A percentile compares a stretch with the other conserved stretches of the same genome.
Evolutionary conservation across 2,888 invertebrate species (phyloP).

Genomic region (Heliconius erato): DNA sequence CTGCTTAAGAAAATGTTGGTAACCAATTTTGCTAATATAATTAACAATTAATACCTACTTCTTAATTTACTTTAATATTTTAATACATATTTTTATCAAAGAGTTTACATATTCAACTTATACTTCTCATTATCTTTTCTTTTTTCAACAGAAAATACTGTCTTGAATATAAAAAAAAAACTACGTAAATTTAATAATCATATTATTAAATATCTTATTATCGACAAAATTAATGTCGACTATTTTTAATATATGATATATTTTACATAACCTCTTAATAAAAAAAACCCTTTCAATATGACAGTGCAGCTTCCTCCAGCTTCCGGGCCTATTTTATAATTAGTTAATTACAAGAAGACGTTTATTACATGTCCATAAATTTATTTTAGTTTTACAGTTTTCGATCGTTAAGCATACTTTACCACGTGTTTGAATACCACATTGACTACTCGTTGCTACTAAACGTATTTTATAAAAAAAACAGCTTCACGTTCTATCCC

Average conservation of each 20-base stretch:
- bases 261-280: background rate
- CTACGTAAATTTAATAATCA: background rate
- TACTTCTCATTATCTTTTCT: too few relatives aligned
- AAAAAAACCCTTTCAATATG: slow-evolving; percentile 58
- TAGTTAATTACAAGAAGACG: slow-evolving; percentile 41
- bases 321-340: slow-evolving; percentile 64
- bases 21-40: too few relatives aligned
- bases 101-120: too few relatives aligned
- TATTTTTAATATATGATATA: background rate
- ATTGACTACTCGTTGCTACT: background rate
- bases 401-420: slow-evolving; percentile 13
- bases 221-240: background rate
- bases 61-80: too few relatives aligned
- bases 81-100: too few relatives aligned
- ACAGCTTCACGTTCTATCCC: too few relatives aligned
- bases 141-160: too few relatives aligned
- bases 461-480: background rate
- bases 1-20: too few relatives aligned
- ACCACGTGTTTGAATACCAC: slow-evolving; percentile 11
- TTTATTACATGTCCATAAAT: slow-evolving; percentile 37
- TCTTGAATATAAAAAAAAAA: background rate
- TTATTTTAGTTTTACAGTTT: slow-evolving; percentile 32
- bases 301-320: slow-evolving; percentile 54
- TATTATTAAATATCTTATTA: too few relatives aligned
- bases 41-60: too few relatives aligned